Evolutionary conservation across 2,797 vertebrate species (phyloP).

Genomic region (Salmo trutta): DNA sequence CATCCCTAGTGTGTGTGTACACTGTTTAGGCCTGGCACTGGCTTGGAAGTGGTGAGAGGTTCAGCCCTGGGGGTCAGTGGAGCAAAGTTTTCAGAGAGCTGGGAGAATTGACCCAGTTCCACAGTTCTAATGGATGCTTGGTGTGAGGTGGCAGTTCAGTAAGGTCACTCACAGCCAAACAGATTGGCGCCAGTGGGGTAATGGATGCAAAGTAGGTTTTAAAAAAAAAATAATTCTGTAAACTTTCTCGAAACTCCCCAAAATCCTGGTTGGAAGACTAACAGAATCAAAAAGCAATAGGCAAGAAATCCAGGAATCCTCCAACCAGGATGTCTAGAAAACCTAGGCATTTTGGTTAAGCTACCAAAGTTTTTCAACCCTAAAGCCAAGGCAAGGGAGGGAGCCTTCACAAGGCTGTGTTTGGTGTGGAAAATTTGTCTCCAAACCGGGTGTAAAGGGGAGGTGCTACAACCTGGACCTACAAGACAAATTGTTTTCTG

Average conservation of each 20-base stretch:
- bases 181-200: no score
- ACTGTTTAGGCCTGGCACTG: background rate
- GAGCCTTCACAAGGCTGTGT: background rate
- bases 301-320: background rate
- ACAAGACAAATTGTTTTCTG: background rate
- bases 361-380: background rate
- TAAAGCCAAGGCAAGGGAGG: background rate
- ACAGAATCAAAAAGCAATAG: background rate
- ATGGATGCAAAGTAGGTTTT: background rate
- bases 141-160: background rate
- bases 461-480: background rate
- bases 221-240: background rate
- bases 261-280: background rate
- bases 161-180: background rate
- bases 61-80: conserved; percentile 31
- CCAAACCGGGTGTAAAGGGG: background rate
- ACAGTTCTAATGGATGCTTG: background rate
- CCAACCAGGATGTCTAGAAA: background rate
- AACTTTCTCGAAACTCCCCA: background rate
- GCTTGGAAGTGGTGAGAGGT: background rate
- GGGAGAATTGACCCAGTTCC: background rate
- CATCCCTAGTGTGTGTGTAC: background rate
- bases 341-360: background rate
- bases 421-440: background rate
- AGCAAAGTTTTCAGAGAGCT: conserved; percentile 33